Base-by-base conservation (phyloP, 2,797 vertebrate genomes). In the Peromyscus nudipes region DNA sequence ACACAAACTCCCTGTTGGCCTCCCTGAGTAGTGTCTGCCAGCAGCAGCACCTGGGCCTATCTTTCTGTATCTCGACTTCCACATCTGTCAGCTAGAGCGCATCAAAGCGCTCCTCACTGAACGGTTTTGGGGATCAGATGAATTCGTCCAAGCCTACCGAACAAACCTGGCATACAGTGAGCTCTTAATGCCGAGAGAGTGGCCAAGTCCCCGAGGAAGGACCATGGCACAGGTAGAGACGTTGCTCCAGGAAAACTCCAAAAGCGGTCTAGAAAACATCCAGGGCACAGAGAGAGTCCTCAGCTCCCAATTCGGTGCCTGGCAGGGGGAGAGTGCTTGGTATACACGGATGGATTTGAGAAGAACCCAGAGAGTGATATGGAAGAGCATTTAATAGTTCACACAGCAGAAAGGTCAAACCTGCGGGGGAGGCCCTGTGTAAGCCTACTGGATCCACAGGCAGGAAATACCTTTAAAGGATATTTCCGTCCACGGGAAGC, bases 391-490 rank as follows among this genome's bases (percentile, higher is more conserved):
- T 37, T 27, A 49, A 71, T 3, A 21, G 1, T 7, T 0, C 55
- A 34, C 27, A 10, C 19, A 11, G n/a, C 12, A 21, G 76, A 43
- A 67, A 52, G n/a, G 16, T 81, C 80, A 1, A 43, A 55, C 4
- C 4, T 25, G 5, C 65, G 19, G 43, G 3, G 29, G 43, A 4
- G 29, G 34, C 10, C 27, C 12, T 6, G 19, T 3, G 31, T 81
- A 4, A 77, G 57, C 57, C 25, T n/a, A 0, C 31, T 71, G 64
- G 92, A 89, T 37, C 71, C 64, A 52, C 2, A 52, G 27, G 57
- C 94, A 71, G 88, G 71, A 94, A 95, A 88, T 90, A 57, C 25
- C 52, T 97, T 92, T 57, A 69, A 96, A 85, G 49, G 81, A 43
- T 14, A 31, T 79, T 94, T 82, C 13, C 19, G 16, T 31, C 17